phyloP scores from a whole-genome alignment of 2,113 vertebrate genomes.

The Dryoscopus gambensis region DNA sequence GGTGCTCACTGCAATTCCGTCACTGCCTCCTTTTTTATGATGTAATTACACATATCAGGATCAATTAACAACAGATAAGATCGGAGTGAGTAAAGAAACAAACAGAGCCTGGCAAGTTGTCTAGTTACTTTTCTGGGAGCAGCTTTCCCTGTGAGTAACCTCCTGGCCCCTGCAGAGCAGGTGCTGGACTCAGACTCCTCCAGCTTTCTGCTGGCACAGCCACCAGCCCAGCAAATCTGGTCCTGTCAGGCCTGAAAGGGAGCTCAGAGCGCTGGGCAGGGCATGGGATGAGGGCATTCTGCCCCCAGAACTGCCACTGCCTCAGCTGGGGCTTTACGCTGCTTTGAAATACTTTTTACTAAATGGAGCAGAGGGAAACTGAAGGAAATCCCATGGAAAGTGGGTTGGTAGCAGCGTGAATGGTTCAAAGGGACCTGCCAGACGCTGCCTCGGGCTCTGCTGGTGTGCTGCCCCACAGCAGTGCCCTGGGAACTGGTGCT shows the following conservation, averaged over 20 bases:
- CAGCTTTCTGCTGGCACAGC: background rate
- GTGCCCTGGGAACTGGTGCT: background rate
- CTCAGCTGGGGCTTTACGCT: background rate
- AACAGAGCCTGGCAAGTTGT: background rate
- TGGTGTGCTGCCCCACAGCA: background rate
- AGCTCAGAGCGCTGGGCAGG: background rate
- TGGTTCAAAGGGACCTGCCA: background rate
- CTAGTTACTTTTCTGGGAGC: background rate
- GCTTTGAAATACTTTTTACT: background rate
- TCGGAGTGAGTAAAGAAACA: background rate
- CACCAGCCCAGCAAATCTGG: background rate
- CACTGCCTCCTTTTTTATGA: background rate
- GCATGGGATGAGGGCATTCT: rapidly evolving
- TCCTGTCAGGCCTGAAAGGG: background rate
- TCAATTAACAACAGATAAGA: background rate
- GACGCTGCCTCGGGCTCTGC: background rate
- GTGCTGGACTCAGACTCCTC: rapidly evolving
- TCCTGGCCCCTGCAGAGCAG: background rate
- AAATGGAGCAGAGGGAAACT: background rate
- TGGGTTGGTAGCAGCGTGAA: background rate
- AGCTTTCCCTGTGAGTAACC: background rate
- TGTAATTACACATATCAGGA: background rate
- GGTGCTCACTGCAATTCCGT: background rate
- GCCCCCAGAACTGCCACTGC: background rate
- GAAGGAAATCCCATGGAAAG: background rate